A percentile compares a stretch with the other conserved stretches of the same genome.
Conservation (phyloP, 1,140 invertebrate genomes). For the Drosophila suzukii region DNA sequence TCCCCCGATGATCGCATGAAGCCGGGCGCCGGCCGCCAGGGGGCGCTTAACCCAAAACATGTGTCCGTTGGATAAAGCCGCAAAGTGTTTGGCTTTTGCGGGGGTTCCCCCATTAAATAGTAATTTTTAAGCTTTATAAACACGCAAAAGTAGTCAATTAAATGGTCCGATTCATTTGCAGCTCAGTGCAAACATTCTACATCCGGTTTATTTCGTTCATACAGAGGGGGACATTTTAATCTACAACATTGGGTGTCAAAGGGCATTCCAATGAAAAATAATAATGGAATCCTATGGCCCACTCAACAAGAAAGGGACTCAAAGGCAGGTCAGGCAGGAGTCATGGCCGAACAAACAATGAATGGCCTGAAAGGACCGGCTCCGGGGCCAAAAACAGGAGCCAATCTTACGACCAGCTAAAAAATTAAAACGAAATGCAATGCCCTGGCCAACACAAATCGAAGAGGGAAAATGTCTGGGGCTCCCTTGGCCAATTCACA, state of each 20-base stretch:
- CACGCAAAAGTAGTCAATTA: conserved; percentile 11
- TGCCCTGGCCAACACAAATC: conserved; percentile 30
- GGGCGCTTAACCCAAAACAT: conserved; percentile 51
- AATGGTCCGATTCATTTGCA: neutral
- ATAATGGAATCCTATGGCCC: conserved; percentile 58
- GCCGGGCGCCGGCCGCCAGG: conserved; percentile 19
- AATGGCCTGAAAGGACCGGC: conserved; percentile 30
- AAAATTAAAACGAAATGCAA: conserved; percentile 20
- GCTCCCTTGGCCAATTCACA: conserved; percentile 75
- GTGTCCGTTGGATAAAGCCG: conserved; percentile 20
- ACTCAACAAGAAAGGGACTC: conserved; percentile 29
- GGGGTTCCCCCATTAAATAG: conserved; percentile 1
- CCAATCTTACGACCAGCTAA: conserved; percentile 15
- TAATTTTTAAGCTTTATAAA: neutral
- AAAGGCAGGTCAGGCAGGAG: conserved; percentile 48
- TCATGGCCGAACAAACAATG: conserved; percentile 64
- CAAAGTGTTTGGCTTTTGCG: conserved; percentile 7
- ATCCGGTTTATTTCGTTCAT: too few species aligned
- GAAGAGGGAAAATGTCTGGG: conserved; percentile 47
- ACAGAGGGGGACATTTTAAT: conserved; percentile 35
- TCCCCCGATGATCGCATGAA: conserved; percentile 36
- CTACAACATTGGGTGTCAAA: conserved; percentile 52
- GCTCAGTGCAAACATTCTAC: neutral
- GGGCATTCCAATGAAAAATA: conserved; percentile 68
- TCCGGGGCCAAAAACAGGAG: conserved; percentile 9